phyloP scores from a whole-genome alignment of 1,140 invertebrate species.

The Subanguina moxae region DNA sequence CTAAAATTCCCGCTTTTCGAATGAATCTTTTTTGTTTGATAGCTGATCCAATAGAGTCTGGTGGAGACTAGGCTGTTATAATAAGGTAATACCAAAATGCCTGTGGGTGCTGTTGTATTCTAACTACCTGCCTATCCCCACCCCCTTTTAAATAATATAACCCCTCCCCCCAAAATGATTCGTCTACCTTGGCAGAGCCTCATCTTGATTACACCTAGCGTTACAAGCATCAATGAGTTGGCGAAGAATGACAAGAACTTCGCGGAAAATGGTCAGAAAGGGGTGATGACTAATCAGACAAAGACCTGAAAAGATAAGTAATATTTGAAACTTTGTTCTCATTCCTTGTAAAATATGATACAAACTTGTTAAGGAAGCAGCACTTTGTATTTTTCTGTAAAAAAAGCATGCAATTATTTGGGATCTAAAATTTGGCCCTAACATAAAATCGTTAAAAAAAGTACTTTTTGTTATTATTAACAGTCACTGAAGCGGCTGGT shows the following conservation, averaged over 20 bases:
- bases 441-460: no score
- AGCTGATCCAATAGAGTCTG: no score
- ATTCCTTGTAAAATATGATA: neutral
- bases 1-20: no score
- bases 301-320: slow-evolving; percentile 66
- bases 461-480: slow-evolving; percentile 5
- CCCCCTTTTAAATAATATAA: no score
- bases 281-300: slow-evolving; percentile 98
- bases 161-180: slow-evolving; percentile 10
- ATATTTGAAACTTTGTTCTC: neutral
- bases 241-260: slow-evolving; percentile 89
- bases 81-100: no score
- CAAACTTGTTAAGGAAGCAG: slow-evolving; percentile 73
- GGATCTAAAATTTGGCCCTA: slow-evolving; percentile 3
- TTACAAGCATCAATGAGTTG: slow-evolving; percentile 93
- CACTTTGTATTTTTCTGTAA: slow-evolving; percentile 23
- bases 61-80: slow-evolving; percentile 9
- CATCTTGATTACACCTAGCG: slow-evolving; percentile 62
- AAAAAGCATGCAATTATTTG: slow-evolving; percentile 16
- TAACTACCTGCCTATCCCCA: no score
- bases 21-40: no score
- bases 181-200: slow-evolving; percentile 35
- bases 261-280: slow-evolving; percentile 93
- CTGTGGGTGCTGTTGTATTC: no score
- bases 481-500: neutral